A percentile compares a stretch with the other conserved stretches of the same genome.
Evolutionary conservation across 2,113 vertebrate genomes (phyloP).

Genomic region (Carlito syrichta): DNA sequence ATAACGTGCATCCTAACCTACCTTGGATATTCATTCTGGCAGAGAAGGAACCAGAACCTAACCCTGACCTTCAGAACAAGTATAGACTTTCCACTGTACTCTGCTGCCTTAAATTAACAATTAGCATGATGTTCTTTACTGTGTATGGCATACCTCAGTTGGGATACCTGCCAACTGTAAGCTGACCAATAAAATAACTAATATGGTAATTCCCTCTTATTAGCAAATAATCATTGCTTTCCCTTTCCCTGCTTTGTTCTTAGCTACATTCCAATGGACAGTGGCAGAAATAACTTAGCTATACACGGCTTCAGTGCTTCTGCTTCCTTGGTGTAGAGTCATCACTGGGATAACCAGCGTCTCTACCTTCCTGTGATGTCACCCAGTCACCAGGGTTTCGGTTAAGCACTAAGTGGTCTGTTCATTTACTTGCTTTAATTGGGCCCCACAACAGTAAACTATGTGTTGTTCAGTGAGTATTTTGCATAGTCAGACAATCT

Average conservation of each 20-base stretch:
- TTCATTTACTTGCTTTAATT: neutral
- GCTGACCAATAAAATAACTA: neutral
- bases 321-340: neutral
- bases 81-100: neutral
- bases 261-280: neutral
- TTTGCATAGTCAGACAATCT: neutral
- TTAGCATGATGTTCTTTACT: neutral
- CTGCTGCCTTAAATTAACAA: neutral
- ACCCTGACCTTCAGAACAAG: neutral
- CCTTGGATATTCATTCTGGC: neutral
- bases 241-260: neutral
- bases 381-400: neutral
- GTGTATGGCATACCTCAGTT: neutral
- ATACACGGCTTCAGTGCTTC: no score
- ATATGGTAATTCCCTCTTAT: neutral
- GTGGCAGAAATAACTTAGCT: neutral
- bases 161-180: neutral
- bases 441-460: neutral
- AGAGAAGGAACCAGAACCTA: neutral
- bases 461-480: neutral
- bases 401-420: neutral
- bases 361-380: accelerated
- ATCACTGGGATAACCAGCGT: neutral
- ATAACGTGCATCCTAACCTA: neutral
- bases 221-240: neutral